Evolutionary conservation across 2,888 invertebrate species (phyloP), one percentile per base, ranked within the genome.

Genomic region (Leptinotarsa haldemani): DNA sequence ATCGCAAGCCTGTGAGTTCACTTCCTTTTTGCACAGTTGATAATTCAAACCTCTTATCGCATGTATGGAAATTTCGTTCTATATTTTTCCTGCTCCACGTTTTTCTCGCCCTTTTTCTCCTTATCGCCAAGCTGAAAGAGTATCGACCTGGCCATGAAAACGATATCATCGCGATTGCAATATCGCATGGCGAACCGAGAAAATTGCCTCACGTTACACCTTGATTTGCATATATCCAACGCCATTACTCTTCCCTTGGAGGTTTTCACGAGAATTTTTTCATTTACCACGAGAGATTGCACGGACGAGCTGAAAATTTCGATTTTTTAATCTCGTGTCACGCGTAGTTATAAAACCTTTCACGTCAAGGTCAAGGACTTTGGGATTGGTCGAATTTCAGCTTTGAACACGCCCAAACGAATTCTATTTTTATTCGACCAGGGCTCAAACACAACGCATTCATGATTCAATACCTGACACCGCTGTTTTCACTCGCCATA

Each of bases 21-120:
- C 20, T 53, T 53, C 53, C 53, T 53, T 18, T 22, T 20, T 7
- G 9, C 56, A 20, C 22, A 13, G 20, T 22, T 22, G 12, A 56
- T 56, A 22, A 20, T 56, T 56, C 22, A 56, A 56, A 22, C 56
- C 56, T 13, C 22, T 56, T 56, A 56, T 56, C 56, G 13, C 22
- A 56, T 13, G 22, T 15, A 56, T 22, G 56, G 56, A 20, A 56
- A 56, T 56, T 22, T 22, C 12, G 56, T 20, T 15, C 20, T 22
- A 56, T 12, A 22, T 56, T 56, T 56, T 22, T 18, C 18, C 52
- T 18, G 12, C 18, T 52, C 52, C 22, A 3, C 53, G 53, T 53
- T 53, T 56, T 56, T 56, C 56, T 22, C 56, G 56, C 13, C 56
- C 12, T 56, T 15, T 20, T 12, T 18, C 56, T 30, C 30, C 56